Evolutionary conservation across 2,888 invertebrate species (phyloP), one percentile per base, ranked within the genome.

Genomic region (Polydrusus cervinus): DNA sequence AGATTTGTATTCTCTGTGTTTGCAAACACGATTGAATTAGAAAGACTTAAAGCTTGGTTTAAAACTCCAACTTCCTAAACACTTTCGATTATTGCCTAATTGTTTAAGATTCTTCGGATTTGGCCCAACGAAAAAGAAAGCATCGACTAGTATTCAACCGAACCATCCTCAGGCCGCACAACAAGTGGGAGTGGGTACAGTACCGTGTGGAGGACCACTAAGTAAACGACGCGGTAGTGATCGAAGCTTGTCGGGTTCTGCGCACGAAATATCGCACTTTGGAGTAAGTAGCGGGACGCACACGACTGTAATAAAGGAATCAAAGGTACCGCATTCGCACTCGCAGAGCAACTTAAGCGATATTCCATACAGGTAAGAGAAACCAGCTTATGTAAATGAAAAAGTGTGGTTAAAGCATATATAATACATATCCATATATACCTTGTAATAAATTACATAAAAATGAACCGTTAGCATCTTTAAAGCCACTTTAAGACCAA

Each of bases 331-430:
- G 67, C 96, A 96, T 87, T 95, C 95, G 20, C 95, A 95, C 87
- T 95, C 95, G 83, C 97, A 97, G 87, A 95, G 95, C 83, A 97
- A 97, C 88, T 91, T 97, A 79, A 93, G 94, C 84, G 95, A 95
- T 83, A 92, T 95, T 82, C 93, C 94, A 16, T 94, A 93, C 89
- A 93, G 95, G 95, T 95, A 88, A 83, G 79, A 9, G 9, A 38
- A 9, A 16, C n/a, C 6, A 38, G 11, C 14, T 10, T 38, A 13
- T 10, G 40, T 45, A 9, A 38, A 3, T n/a, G 3, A 43, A 14
- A 25, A 47, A 20, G 11, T 64, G 47, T 64, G 64, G 20, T 47
- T 45, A 47, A 64, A 64, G 49, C 47, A 47, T 13, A 9, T 5
- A 64, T 25, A 25, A 25, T 25, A 25, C 5, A n/a, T n/a, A n/a